phyloP scores from a whole-genome alignment of 2,888 invertebrate species.

The Lithophane semibrunnea region DNA sequence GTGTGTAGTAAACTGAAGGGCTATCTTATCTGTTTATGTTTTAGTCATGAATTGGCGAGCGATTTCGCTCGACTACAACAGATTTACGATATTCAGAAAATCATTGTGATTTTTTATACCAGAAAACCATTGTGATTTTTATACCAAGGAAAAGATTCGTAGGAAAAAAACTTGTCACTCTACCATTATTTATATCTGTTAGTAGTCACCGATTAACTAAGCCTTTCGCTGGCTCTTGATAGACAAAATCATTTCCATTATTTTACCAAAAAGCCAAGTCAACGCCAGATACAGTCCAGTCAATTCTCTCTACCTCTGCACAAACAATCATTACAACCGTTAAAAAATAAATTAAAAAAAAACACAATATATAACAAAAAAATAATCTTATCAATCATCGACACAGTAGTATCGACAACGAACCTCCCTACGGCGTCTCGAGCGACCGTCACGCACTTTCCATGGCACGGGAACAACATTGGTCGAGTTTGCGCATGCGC shows the following conservation, averaged over 20 bases:
- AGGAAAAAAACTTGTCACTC: neutral
- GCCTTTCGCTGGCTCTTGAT: neutral
- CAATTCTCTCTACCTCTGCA: neutral
- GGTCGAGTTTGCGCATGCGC: slow-evolving; percentile 83
- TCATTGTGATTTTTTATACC: neutral
- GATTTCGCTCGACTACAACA: slow-evolving; percentile 7
- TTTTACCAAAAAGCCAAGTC: neutral
- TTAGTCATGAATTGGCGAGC: slow-evolving; percentile 3
- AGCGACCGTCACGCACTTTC: slow-evolving; percentile 74
- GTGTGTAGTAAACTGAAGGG: slow-evolving; percentile 21
- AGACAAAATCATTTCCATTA: neutral
- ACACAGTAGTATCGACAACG: slow-evolving; percentile 59
- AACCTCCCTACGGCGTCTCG: slow-evolving; percentile 68
- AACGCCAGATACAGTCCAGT: neutral
- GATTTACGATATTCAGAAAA: slow-evolving; percentile 4
- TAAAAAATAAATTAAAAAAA: too few relatives aligned
- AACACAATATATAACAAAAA: neutral
- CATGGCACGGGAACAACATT: slow-evolving; percentile 75
- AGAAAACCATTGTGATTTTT: neutral
- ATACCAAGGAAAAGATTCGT: neutral
- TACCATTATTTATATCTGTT: neutral
- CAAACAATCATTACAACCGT: too few relatives aligned
- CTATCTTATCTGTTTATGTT: slow-evolving; percentile 29
- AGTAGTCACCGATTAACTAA: neutral
- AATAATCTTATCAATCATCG: slow-evolving; percentile 49